Base-by-base conservation (phyloP, 2,113 vertebrate species). In the Thamnaconus septentrionalis region DNA sequence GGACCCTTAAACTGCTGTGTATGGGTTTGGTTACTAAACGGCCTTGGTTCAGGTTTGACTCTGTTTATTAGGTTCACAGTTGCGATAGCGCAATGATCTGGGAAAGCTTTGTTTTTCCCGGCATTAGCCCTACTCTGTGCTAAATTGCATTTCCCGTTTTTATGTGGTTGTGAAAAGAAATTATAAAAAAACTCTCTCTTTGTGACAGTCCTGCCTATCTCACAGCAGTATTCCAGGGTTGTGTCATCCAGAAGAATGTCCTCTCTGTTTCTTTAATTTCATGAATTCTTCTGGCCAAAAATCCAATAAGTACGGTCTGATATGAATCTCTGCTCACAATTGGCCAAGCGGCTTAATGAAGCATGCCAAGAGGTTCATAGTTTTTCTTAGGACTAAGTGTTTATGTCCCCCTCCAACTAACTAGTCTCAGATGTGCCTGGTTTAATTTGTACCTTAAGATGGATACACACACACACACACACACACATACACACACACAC, bases 371-470 rank as follows among this genome's bases (percentile, higher is more conserved):
- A 73, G 61, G n/a, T 6, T 75, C 61, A 53, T 64, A 67, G 54
- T 76, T 64, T 31, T 31, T 31, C 18, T 31, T 31, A 31, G 2
- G 64, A 59, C 45, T 73, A 9, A 7, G 54, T 75, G 76, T 67
- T 80, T 76, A 56, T 63, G 67, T 77, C 63, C 64, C 68, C 3
- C 41, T 64, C 61, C n/a, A 48, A 55, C 59, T 83, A 87, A 87
- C 79, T 42, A 56, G 61, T 67, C 59, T 86, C 84, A 84, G 67
- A 87, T 85, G 76, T 81, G 76, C 74, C 73, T 54, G 58, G 70
- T 79, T 84, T 56, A 61, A 62, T 76, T n/a, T 69, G 69, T 71
- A 67, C 62, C 76, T 46, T n/a, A 59, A 65, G 61, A 75, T 73
- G 75, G 73, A 66, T 69, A 62, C 45, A 64, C 46, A 76, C 40